Percentiles rank a stretch among this genome's conserved stretches.
Conservation (phyloP, 2,113 vertebrate species). For the Helogale parvula region DNA sequence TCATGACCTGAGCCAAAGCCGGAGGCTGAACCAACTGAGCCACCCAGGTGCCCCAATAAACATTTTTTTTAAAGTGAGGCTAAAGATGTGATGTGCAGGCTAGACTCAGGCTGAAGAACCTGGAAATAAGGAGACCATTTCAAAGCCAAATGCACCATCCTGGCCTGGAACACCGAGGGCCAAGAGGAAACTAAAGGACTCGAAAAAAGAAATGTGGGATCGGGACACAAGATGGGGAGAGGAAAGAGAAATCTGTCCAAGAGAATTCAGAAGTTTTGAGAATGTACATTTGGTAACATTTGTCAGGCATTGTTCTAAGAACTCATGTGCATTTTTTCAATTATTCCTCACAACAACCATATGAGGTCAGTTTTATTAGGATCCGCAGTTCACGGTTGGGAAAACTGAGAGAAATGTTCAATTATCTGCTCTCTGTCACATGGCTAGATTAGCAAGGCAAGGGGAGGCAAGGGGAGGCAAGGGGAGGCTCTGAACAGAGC, state of each 20-base stretch:
- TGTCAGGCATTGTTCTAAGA: background rate
- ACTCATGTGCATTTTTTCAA: background rate
- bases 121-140: background rate
- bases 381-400: background rate
- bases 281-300: background rate
- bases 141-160: background rate
- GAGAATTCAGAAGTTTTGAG: background rate
- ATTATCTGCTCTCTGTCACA: background rate
- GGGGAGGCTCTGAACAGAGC: background rate
- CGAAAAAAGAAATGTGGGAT: background rate
- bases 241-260: background rate
- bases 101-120: background rate
- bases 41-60: too few species aligned
- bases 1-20: too few species aligned
- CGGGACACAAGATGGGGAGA: background rate
- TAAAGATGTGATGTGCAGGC: background rate
- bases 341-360: background rate
- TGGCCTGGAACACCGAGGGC: background rate
- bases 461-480: background rate
- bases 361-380: background rate
- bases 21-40: too few species aligned
- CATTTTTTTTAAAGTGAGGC: background rate
- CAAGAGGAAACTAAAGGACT: background rate
- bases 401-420: background rate
- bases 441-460: background rate